Percentiles rank a stretch among this genome's conserved stretches.
Evolutionary conservation across 2,888 invertebrate species (phyloP).

Genomic region (Actias luna): DNA sequence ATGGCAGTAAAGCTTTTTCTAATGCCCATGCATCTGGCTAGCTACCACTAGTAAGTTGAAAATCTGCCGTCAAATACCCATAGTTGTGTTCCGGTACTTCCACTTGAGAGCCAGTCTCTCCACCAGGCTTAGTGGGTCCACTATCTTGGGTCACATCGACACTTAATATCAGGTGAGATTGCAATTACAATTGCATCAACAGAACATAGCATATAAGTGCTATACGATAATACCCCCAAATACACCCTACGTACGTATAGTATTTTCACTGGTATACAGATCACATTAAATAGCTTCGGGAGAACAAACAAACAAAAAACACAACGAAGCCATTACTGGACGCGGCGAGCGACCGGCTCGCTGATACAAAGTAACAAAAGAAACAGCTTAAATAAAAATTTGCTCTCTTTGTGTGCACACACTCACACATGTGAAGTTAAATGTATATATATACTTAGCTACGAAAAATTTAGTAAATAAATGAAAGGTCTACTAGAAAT

Average conservation of each 20-base stretch:
- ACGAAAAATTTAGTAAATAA: conserved; percentile 4
- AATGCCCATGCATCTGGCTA: too few relatives aligned
- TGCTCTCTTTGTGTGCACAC: conserved; percentile 15
- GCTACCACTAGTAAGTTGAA: too few relatives aligned
- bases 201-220: background rate
- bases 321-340: conserved; percentile 61
- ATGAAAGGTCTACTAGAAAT: background rate
- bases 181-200: too few relatives aligned
- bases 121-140: too few relatives aligned
- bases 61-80: too few relatives aligned
- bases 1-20: too few relatives aligned
- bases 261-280: conserved; percentile 14
- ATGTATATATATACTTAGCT: conserved; percentile 10
- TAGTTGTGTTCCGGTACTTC: too few relatives aligned
- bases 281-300: conserved; percentile 42
- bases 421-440: conserved; percentile 8
- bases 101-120: too few relatives aligned
- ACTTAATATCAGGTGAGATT: too few relatives aligned
- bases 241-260: background rate
- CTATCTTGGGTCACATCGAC: too few relatives aligned
- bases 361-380: conserved; percentile 41
- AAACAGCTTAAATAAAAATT: conserved; percentile 37
- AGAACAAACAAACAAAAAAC: conserved; percentile 44
- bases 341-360: conserved; percentile 43
- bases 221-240: background rate